phyloP scores from a whole-genome alignment of 2,888 invertebrate genomes.

The Leucophenga maculata region DNA sequence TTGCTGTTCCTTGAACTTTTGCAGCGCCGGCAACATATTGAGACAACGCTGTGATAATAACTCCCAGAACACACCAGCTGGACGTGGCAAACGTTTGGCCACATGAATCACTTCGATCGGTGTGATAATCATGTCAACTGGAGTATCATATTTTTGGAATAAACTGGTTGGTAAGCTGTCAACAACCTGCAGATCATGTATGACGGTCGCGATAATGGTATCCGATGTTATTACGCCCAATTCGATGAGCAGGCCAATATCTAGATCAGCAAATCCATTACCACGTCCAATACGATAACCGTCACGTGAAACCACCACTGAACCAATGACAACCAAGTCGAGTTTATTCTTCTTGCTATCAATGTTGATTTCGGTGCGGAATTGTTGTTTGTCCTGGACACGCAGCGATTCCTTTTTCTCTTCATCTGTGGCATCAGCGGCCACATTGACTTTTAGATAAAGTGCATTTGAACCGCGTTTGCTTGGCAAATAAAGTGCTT shows the following conservation, averaged over 20 bases:
- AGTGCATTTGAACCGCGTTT: slow-evolving; percentile 81
- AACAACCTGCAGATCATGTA: slow-evolving; percentile 87
- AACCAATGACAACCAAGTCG: slow-evolving; percentile 87
- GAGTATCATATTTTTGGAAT: slow-evolving; percentile 86
- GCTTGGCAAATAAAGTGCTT: slow-evolving; percentile 83
- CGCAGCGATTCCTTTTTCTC: slow-evolving; percentile 53
- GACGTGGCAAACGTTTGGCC: slow-evolving; percentile 76
- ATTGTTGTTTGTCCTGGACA: slow-evolving; percentile 46
- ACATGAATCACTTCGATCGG: slow-evolving; percentile 83
- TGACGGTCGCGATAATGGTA: slow-evolving; percentile 84
- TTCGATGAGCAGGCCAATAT: slow-evolving; percentile 85
- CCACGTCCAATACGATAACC: slow-evolving; percentile 91
- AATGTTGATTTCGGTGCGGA: slow-evolving; percentile 60
- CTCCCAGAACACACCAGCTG: slow-evolving; percentile 85
- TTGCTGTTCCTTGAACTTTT: slow-evolving; percentile 80
- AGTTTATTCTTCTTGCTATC: slow-evolving; percentile 78
- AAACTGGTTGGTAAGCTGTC: slow-evolving; percentile 79
- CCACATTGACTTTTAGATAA: slow-evolving; percentile 79
- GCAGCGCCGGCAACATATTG: slow-evolving; percentile 77
- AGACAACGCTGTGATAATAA: slow-evolving; percentile 81
- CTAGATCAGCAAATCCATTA: slow-evolving; percentile 88
- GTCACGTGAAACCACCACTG: slow-evolving; percentile 86
- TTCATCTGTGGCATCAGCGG: slow-evolving; percentile 74
- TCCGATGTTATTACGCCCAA: slow-evolving; percentile 83
- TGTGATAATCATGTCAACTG: slow-evolving; percentile 89